Evolutionary conservation across 2,888 invertebrate species (phyloP).

Genomic region (Drosophila rubida): DNA sequence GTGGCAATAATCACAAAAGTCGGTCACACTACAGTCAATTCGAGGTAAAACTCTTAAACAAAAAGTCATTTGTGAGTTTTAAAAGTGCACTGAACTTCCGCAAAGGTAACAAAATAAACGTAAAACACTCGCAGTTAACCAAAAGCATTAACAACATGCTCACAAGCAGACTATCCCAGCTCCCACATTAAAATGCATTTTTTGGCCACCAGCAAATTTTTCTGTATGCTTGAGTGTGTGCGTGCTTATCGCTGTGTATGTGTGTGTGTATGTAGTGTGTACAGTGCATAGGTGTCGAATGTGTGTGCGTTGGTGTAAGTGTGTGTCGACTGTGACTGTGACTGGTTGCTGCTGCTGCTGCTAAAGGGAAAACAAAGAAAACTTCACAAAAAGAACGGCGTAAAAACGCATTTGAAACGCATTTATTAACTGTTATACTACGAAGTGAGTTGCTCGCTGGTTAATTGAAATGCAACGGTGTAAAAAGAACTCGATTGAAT

Average conservation of each 20-base stretch:
- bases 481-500: conserved; percentile 45
- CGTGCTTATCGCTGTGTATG: conserved; percentile 11
- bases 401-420: conserved; percentile 68
- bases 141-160: conserved; percentile 49
- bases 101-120: conserved; percentile 50
- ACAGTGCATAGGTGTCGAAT: conserved; percentile 34
- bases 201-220: conserved; percentile 58
- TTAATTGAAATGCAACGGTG: conserved; percentile 28
- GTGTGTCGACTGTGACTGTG: conserved; percentile 67
- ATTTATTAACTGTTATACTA: conserved; percentile 34
- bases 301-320: conserved; percentile 36
- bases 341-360: conserved; percentile 58
- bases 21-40: conserved; percentile 47
- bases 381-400: conserved; percentile 76
- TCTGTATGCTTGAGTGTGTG: conserved; percentile 62
- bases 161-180: conserved; percentile 43
- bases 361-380: conserved; percentile 79
- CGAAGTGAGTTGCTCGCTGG: conserved; percentile 15
- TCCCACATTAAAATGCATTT: conserved; percentile 51
- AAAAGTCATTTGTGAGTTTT: conserved; percentile 57
- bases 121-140: conserved; percentile 43
- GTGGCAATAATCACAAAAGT: conserved; percentile 18
- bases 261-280: conserved; percentile 22
- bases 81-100: conserved; percentile 56
- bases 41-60: conserved; percentile 58